Percentiles rank a stretch among this genome's conserved stretches.
These are phyloP conservation scores for human (Homo sapiens) DNA, from an alignment of 2,113 vertebrate species.

Conservation along the genomic window DNA sequence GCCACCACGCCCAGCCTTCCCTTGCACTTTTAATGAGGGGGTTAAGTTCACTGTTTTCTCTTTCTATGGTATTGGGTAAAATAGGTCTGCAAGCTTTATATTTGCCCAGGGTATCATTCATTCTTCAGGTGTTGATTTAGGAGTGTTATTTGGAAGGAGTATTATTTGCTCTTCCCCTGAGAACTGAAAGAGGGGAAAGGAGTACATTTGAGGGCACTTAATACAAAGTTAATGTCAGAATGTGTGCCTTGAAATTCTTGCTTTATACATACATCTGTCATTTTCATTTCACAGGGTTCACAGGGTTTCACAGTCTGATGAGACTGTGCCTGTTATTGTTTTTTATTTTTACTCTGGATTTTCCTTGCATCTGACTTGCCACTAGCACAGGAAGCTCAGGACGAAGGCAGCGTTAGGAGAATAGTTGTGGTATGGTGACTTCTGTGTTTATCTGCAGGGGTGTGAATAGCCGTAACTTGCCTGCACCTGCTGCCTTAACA, in stretches of 20 bases:
- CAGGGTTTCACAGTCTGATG: too few relatives aligned
- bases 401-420: background rate
- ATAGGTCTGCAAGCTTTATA: background rate
- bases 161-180: background rate
- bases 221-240: background rate
- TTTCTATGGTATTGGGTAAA: background rate
- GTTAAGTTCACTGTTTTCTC: background rate
- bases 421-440: background rate
- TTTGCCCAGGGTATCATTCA: background rate
- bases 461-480: background rate
- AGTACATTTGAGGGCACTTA: background rate
- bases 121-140: background rate
- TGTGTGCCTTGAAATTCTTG: background rate
- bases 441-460: background rate
- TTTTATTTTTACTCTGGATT: background rate
- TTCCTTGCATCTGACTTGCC: background rate
- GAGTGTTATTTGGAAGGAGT: background rate
- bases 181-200: background rate
- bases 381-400: background rate
- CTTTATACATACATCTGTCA: background rate
- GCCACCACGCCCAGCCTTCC: too few relatives aligned
- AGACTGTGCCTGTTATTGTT: too few relatives aligned
- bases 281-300: background rate
- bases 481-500: background rate
- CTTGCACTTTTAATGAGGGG: fast-evolving